Evolutionary conservation across 2,113 vertebrate species (phyloP), one percentile per base, ranked within the genome.

Genomic region (Helogale parvula): DNA sequence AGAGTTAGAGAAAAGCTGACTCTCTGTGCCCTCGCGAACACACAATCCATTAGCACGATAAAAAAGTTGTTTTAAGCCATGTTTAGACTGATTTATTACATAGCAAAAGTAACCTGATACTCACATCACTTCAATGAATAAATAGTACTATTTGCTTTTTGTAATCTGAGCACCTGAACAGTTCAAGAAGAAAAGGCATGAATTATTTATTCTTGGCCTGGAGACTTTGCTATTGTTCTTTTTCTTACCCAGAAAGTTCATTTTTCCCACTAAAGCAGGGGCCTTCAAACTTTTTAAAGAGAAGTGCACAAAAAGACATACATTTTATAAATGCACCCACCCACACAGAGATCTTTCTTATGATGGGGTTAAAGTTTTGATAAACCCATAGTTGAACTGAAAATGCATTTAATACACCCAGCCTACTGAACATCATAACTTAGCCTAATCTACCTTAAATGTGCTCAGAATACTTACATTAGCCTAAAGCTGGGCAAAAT

Each of bases 1-100:
- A 47, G 31, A 93, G 14, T 82, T 69, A 79, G 35, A 77, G 66
- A 65, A 87, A 92, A 66, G 19, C 5, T 65, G 23, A 23, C 21
- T 29, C 19, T 69, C 31, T 41, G 0, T 41, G 25, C 4, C 29
- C 38, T 71, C 47, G 10, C 50, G 69, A 93, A 88, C 29, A 54
- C 19, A 33, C n/a, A 71, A 88, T 90, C 74, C 54, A 23, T 21
- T 23, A 90, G 38, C 25, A 66, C 45, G 79, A 88, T 74, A 86
- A 88, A 92, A 83, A 47, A 17, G 45, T 47, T 82, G 33, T 72
- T 94, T 90, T 63, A 90, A 83, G 31, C n/a, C 9, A 33, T 50
- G 90, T 94, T 93, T 93, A n/a, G 31, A 90, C 10, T 77, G n/a
- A 90, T n/a, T 80, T 88, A 79, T 94, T 88, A 66, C 14, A 83